Evolutionary conservation across 2,113 vertebrate genomes (phyloP).

Genomic region (Thomomys bottae): DNA sequence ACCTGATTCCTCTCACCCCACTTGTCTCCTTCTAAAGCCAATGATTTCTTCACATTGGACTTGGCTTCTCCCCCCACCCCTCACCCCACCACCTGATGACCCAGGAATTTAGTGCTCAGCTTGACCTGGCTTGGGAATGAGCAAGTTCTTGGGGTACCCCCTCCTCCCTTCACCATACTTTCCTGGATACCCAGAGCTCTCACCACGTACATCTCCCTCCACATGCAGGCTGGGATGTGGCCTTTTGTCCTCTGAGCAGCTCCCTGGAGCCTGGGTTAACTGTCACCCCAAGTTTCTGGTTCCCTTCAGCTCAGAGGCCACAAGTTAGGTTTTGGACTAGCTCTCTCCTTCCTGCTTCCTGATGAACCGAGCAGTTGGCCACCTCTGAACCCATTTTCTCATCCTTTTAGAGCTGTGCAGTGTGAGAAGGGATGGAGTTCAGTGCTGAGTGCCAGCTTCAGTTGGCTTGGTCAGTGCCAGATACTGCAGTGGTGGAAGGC

Average conservation of each 20-base stretch:
- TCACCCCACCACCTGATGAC: not conserved
- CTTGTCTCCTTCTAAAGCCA: not conserved
- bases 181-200: not conserved
- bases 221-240: accelerated
- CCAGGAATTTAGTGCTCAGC: not conserved
- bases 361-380: not conserved
- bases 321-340: not conserved
- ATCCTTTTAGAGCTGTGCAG: not conserved
- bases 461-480: not conserved
- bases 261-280: not conserved
- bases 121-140: not conserved
- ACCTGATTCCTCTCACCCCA: not conserved
- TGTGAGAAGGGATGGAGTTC: not conserved
- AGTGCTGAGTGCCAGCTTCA: not conserved
- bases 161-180: not conserved
- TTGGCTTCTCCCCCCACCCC: not conserved
- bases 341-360: conserved; percentile 21
- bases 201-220: too few relatives aligned
- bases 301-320: not conserved
- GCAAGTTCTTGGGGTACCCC: not conserved
- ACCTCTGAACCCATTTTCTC: not conserved
- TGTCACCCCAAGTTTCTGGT: too few relatives aligned
- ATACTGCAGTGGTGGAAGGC: not conserved
- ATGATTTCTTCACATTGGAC: not conserved
- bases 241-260: not conserved